phyloP scores from a whole-genome alignment of 2,888 invertebrate genomes.

The Polydrusus cervinus region DNA sequence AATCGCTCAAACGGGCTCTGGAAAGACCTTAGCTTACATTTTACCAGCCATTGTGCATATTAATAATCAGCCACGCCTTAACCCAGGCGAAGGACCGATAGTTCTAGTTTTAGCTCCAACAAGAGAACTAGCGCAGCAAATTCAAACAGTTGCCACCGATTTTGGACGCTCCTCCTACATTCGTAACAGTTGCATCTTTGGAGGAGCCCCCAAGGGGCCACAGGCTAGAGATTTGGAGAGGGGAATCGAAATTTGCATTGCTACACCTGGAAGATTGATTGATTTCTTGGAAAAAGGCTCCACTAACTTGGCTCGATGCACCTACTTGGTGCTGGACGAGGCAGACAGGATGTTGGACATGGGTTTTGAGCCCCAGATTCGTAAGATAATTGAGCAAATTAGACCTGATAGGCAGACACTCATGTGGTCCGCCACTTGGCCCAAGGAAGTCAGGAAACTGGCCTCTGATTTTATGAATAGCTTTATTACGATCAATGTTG shows the following conservation, averaged over 20 bases:
- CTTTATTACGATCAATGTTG: constrained; percentile 94
- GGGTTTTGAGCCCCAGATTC: constrained; percentile 98
- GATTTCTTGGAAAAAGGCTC: constrained; percentile 87
- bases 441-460: constrained; percentile 92
- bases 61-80: constrained; percentile 86
- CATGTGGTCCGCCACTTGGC: constrained; percentile 99
- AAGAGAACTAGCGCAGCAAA: constrained; percentile 86
- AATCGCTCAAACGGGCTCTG: constrained; percentile 90
- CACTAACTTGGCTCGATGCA: constrained; percentile 83
- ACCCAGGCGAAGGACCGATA: constrained; percentile 89
- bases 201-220: constrained; percentile 92
- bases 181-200: constrained; percentile 90
- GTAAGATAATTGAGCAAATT: constrained; percentile 94
- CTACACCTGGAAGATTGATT: constrained; percentile 91
- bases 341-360: constrained; percentile 98
- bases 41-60: constrained; percentile 93
- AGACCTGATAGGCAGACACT: constrained; percentile 95
- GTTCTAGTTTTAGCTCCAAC: constrained; percentile 87
- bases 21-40: constrained; percentile 88
- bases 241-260: constrained; percentile 89
- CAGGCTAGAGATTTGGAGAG: constrained; percentile 82
- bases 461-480: constrained; percentile 94
- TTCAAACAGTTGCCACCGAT: constrained; percentile 89
- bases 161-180: constrained; percentile 88
- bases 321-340: constrained; percentile 93